Evolutionary conservation across 2,113 vertebrate species (phyloP).

Genomic region (Nerophis lumbriciformis): DNA sequence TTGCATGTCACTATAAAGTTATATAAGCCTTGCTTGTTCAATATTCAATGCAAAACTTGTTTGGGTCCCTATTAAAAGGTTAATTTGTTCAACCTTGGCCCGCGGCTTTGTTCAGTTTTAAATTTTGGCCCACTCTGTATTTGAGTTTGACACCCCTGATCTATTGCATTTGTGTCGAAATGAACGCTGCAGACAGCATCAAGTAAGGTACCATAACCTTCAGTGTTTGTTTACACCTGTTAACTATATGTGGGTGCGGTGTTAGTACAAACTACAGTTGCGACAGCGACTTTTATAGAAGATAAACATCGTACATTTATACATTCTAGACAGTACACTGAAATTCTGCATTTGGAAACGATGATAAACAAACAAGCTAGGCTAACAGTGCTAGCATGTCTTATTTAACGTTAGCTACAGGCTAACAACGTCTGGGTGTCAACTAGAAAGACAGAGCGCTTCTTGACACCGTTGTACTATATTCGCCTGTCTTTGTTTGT

Average conservation of each 20-base stretch:
- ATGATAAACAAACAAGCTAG: not conserved
- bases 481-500: not conserved
- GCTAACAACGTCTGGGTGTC: constrained; percentile 22
- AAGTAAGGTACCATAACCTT: not conserved
- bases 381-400: constrained; percentile 15
- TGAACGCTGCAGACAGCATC: too few relatives aligned
- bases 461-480: not conserved
- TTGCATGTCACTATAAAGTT: too few relatives aligned
- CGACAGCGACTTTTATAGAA: not conserved
- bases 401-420: constrained; percentile 11
- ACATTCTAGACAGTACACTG: too few relatives aligned
- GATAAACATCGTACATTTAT: not conserved
- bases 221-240: not conserved
- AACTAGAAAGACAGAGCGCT: not conserved
- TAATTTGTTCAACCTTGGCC: too few relatives aligned
- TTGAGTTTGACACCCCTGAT: too few relatives aligned
- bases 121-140: too few relatives aligned
- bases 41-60: too few relatives aligned
- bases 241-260: not conserved
- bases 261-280: not conserved
- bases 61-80: too few relatives aligned
- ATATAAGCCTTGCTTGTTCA: too few relatives aligned
- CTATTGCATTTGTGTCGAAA: too few relatives aligned
- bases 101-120: too few relatives aligned
- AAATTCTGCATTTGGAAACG: not conserved